Evolutionary conservation across 2,888 invertebrate genomes (phyloP).

Genomic region (Trisateles emortualis): DNA sequence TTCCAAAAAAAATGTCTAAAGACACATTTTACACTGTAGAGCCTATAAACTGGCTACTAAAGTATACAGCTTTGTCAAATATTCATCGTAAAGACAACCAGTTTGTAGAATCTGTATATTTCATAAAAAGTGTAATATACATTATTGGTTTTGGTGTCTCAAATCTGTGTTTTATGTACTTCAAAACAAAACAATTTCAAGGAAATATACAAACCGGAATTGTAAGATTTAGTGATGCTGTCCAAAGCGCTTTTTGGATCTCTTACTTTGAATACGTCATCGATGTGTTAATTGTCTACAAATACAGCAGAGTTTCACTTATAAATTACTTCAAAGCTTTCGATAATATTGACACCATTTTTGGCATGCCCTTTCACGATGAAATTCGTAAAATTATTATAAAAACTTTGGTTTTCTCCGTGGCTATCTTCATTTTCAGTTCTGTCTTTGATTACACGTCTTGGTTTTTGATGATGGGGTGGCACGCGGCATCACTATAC

Average conservation of each 20-base stretch:
- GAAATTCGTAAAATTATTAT: slow-evolving; percentile 30
- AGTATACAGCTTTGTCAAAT: slow-evolving; percentile 23
- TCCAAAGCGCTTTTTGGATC: slow-evolving; percentile 31
- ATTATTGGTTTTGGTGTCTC: slow-evolving; percentile 12
- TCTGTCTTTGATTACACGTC: slow-evolving; percentile 25
- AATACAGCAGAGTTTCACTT: slow-evolving; percentile 18
- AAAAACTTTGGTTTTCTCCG: slow-evolving; percentile 8
- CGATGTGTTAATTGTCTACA: slow-evolving; percentile 25
- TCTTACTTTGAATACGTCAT: slow-evolving; percentile 38
- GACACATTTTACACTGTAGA: slow-evolving; percentile 28
- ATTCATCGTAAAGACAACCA: slow-evolving; percentile 13
- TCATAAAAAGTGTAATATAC: slow-evolving; percentile 8
- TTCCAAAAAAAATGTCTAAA: slow-evolving; percentile 1
- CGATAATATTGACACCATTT: slow-evolving; percentile 37
- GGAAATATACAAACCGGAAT: background rate
- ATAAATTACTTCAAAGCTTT: slow-evolving; percentile 42
- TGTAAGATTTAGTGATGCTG: slow-evolving; percentile 25
- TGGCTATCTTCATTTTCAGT: slow-evolving; percentile 2
- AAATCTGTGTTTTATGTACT: slow-evolving; percentile 19
- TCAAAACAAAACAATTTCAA: slow-evolving; percentile 19
- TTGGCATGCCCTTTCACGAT: slow-evolving; percentile 33
- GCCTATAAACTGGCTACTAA: slow-evolving; percentile 23
- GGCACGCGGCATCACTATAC: slow-evolving; percentile 18
- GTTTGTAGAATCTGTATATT: slow-evolving; percentile 16
- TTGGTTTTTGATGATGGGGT: slow-evolving; percentile 27